Conservation (phyloP, 2,888 invertebrate genomes). For the Loripinus fragilis region DNA sequence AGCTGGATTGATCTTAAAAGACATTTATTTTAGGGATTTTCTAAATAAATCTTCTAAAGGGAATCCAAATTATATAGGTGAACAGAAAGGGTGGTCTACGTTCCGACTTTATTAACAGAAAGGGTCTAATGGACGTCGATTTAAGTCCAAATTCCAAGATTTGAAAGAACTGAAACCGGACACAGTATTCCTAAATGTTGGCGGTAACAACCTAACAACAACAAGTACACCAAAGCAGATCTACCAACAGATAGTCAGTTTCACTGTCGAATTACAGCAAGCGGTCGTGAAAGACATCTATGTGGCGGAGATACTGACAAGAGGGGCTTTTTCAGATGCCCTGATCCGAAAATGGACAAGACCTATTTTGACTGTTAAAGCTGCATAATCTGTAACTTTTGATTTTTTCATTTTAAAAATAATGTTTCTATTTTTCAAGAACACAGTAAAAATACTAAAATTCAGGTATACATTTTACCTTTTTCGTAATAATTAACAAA, state of each 20-base stretch:
- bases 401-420: too few relatives aligned
- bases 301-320: slow-evolving; percentile 1
- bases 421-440: too few relatives aligned
- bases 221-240: not conserved
- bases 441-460: too few relatives aligned
- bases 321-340: slow-evolving; percentile 5
- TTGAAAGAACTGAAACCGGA: not conserved
- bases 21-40: too few relatives aligned
- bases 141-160: not conserved
- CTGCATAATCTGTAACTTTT: too few relatives aligned
- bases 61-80: too few relatives aligned
- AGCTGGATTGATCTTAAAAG: too few relatives aligned
- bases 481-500: too few relatives aligned
- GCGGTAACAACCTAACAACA: slow-evolving; percentile 1
- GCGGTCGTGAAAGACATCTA: slow-evolving; percentile 7
- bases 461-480: too few relatives aligned
- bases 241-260: not conserved
- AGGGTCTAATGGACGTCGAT: not conserved
- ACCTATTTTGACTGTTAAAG: not conserved
- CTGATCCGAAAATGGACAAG: not conserved
- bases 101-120: not conserved
- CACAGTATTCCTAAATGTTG: not conserved
- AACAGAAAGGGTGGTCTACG: not conserved
- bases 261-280: not conserved
- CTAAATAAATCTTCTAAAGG: too few relatives aligned